phyloP scores from a whole-genome alignment of 2,113 vertebrate species.

The Bagarius yarrelli region DNA sequence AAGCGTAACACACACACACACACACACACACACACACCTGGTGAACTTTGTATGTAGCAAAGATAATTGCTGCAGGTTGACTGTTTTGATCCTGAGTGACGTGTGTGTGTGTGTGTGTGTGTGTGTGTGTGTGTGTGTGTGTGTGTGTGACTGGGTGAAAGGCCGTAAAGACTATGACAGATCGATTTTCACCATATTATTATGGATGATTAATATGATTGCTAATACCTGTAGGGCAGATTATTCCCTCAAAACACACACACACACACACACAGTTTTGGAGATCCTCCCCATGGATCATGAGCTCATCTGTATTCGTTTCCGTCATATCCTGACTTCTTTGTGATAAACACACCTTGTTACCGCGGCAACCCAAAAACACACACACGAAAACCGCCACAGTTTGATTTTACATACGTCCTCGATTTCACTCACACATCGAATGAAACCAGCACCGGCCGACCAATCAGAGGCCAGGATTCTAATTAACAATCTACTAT shows the following conservation, averaged over 20 bases:
- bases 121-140: conserved; percentile 21
- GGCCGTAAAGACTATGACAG: conserved; percentile 38
- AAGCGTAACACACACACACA: conserved; percentile 45
- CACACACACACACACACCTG: conserved; percentile 44
- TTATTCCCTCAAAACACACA: background rate
- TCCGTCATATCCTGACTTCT: background rate
- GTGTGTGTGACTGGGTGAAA: conserved; percentile 9
- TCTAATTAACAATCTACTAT: too few species aligned
- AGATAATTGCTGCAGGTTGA: conserved; percentile 49
- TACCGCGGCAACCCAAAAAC: conserved; percentile 27
- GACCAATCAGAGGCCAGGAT: background rate
- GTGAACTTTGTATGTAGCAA: conserved; percentile 39
- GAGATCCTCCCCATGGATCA: background rate
- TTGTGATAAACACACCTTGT: background rate
- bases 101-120: conserved; percentile 40
- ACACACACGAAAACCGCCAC: background rate
- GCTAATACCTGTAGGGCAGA: conserved; percentile 27
- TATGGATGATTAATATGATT: conserved; percentile 49
- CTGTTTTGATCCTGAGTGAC: conserved; percentile 46
- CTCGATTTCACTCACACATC: too few species aligned
- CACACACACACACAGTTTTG: conserved; percentile 24
- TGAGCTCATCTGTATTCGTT: conserved; percentile 39
- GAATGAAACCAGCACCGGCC: background rate
- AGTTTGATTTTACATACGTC: too few species aligned
- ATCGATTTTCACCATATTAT: conserved; percentile 45